A percentile compares a stretch with the other conserved stretches of the same genome.
phyloP scores from a whole-genome alignment of 2,113 vertebrate genomes.

The Prinia subflava region DNA sequence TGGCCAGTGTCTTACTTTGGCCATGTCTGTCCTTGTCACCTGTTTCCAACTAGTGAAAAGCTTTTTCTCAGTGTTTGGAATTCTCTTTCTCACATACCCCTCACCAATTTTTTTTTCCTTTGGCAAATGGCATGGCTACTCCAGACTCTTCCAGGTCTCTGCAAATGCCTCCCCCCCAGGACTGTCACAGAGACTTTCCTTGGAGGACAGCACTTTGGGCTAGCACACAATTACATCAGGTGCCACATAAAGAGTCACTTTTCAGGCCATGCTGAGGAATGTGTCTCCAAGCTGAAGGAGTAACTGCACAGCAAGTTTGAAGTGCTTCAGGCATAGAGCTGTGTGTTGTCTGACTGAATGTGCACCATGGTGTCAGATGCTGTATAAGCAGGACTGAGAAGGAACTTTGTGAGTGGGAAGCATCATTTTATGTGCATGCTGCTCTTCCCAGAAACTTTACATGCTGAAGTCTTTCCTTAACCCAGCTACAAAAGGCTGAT shows the following conservation, averaged over 20 bases:
- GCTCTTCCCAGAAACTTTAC: background rate
- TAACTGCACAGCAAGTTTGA: background rate
- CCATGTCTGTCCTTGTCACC: background rate
- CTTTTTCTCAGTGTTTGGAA: background rate
- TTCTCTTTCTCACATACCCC: background rate
- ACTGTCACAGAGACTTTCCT: background rate
- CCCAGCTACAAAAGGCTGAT: background rate
- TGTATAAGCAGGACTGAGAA: background rate
- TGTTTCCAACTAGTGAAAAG: background rate
- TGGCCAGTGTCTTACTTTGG: background rate
- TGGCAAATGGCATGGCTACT: background rate
- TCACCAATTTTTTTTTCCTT: background rate
- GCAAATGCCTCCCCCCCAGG: background rate
- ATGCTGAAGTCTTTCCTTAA: background rate
- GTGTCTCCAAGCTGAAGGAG: background rate
- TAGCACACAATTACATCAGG: background rate
- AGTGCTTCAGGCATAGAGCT: background rate
- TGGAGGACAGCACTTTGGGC: background rate
- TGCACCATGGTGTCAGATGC: background rate
- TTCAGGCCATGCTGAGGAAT: background rate
- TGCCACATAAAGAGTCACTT: background rate
- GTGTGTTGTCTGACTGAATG: background rate
- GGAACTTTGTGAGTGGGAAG: background rate
- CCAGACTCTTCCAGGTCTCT: background rate
- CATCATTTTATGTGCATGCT: background rate